phyloP scores from a whole-genome alignment of 2,888 invertebrate species.

The Dynastes hyllus region DNA sequence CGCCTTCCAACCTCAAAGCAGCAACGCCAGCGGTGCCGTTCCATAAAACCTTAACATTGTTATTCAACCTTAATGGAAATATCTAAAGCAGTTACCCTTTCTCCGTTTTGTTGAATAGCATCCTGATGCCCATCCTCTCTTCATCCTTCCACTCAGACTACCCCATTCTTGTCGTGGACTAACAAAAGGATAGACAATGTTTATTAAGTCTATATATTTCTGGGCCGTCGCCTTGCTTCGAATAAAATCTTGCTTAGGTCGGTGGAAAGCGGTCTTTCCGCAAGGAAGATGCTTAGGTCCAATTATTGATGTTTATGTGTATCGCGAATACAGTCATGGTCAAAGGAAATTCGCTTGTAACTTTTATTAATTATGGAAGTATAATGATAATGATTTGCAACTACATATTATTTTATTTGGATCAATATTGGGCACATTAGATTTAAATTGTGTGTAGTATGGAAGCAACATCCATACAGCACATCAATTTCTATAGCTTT shows the following conservation, averaged over 20 bases:
- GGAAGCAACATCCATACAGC: too few species aligned
- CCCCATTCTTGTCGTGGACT: too few species aligned
- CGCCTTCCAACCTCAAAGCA: not conserved
- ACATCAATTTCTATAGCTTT: too few species aligned
- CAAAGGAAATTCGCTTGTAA: too few species aligned
- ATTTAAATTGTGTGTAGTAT: too few species aligned
- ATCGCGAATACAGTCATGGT: too few species aligned
- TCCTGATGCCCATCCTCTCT: not conserved
- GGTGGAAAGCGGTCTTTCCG: not conserved
- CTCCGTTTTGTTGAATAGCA: not conserved
- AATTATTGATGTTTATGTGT: not conserved
- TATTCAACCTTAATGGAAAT: slow-evolving; percentile 18
- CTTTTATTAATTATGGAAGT: too few species aligned
- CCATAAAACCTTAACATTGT: slow-evolving; percentile 1
- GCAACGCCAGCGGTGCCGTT: not conserved
- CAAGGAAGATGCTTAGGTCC: not conserved
- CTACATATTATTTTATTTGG: too few species aligned
- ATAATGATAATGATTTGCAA: too few species aligned
- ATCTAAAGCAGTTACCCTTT: not conserved
- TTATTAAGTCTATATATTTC: not conserved
- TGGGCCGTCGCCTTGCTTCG: not conserved
- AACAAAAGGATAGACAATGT: not conserved
- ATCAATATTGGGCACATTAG: too few species aligned
- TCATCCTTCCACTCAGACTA: not conserved
- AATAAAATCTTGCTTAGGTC: not conserved